phyloP scores from a whole-genome alignment of 2,113 vertebrate species.

The Ursus arctos region DNA sequence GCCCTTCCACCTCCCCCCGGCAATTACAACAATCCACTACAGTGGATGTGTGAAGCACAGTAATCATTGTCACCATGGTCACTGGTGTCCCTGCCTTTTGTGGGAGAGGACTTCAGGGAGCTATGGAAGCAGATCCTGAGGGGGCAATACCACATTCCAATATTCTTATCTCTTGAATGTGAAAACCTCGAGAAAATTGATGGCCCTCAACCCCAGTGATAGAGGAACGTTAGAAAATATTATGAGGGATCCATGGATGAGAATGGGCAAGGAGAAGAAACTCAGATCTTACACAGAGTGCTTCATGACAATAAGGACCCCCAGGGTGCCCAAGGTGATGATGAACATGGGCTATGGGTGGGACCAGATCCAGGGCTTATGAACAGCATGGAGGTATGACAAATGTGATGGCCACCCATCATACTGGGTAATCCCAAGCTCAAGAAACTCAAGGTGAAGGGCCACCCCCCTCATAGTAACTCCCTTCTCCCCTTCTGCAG shows the following conservation, averaged over 20 bases:
- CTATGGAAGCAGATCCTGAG: constrained; percentile 89
- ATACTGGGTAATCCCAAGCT: not conserved
- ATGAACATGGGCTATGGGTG: constrained; percentile 91
- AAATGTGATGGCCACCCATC: constrained; percentile 89
- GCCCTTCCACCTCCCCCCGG: no score
- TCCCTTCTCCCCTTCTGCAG: constrained; percentile 86
- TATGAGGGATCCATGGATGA: constrained; percentile 94
- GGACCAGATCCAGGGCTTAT: constrained; percentile 91
- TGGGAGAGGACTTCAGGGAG: constrained; percentile 92
- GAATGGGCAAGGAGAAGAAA: constrained; percentile 92
- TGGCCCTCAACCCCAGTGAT: constrained; percentile 91
- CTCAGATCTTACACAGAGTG: constrained; percentile 91
- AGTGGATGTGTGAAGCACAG: constrained; percentile 91
- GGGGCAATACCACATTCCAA: constrained; percentile 89
- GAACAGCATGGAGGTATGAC: constrained; percentile 92
- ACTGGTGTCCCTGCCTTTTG: constrained; percentile 91
- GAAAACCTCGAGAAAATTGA: constrained; percentile 93
- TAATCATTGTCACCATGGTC: constrained; percentile 92
- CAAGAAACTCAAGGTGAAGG: constrained; percentile 48
- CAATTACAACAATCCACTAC: not conserved
- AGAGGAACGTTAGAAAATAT: constrained; percentile 92
- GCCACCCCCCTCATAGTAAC: constrained; percentile 89
- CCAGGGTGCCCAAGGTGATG: constrained; percentile 90
- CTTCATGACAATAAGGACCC: constrained; percentile 91
- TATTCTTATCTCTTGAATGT: constrained; percentile 91